These are phyloP conservation scores for Alitta virens DNA, from an alignment of 2,888 invertebrate genomes.

Conservation along the genomic window DNA sequence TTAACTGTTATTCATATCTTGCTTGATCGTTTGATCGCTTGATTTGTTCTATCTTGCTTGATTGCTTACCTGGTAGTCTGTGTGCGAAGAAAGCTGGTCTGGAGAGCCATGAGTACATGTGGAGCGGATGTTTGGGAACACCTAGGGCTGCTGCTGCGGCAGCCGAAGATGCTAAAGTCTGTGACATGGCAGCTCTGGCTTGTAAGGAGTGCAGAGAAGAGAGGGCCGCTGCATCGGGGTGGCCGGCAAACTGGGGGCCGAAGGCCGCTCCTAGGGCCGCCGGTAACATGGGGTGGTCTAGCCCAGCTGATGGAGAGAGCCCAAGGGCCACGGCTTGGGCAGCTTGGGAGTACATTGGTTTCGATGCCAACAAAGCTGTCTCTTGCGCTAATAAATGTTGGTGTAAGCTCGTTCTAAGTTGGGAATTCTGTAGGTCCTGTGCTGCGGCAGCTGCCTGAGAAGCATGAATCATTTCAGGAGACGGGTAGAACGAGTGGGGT, in stretches of 20 bases:
- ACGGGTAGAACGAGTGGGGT: not conserved
- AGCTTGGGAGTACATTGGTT: not conserved
- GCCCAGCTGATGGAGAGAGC: not conserved
- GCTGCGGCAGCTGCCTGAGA: not conserved
- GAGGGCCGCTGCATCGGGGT: not conserved
- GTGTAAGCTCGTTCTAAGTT: not conserved
- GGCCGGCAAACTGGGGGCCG: too few relatives aligned
- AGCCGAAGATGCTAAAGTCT: not conserved
- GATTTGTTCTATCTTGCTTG: too few relatives aligned
- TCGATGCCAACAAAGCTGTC: not conserved
- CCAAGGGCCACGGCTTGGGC: not conserved
- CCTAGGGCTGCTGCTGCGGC: not conserved
- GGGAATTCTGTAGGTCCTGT: not conserved
- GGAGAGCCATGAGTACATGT: not conserved
- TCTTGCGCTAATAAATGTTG: not conserved
- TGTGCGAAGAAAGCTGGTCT: not conserved
- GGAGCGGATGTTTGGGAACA: not conserved
- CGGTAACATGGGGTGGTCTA: not conserved
- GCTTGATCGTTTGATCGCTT: too few relatives aligned
- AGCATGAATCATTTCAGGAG: not conserved
- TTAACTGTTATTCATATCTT: too few relatives aligned
- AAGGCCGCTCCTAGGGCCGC: not conserved
- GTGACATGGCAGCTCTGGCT: not conserved
- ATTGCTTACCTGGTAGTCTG: not conserved
- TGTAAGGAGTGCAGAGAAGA: not conserved